Evolutionary conservation across 1,140 invertebrate species (phyloP).

Genomic region (Neodiprion lecontei): DNA sequence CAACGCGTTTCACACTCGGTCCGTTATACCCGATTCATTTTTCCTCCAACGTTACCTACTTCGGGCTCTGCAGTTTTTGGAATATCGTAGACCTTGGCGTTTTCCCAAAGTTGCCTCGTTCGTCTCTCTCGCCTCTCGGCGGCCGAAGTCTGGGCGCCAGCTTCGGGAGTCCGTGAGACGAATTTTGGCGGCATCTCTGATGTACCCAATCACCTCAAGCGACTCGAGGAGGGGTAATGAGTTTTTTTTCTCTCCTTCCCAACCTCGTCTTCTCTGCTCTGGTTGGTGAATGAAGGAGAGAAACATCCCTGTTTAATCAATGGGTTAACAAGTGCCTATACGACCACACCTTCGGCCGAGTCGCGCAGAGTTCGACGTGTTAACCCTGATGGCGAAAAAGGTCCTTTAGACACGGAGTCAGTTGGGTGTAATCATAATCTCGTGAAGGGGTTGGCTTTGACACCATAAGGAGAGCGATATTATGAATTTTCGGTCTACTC

Average conservation of each 20-base stretch:
- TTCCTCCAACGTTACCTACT: no score
- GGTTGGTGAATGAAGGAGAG: slow-evolving; percentile 23
- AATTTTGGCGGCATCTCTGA: slow-evolving; percentile 27
- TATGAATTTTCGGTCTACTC: slow-evolving; percentile 21
- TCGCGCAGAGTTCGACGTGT: slow-evolving; percentile 2
- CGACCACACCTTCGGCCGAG: background rate
- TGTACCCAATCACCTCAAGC: background rate
- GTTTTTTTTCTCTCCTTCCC: background rate
- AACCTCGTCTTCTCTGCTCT: slow-evolving; percentile 13
- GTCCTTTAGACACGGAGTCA: slow-evolving; percentile 42
- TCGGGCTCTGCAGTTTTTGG: no score
- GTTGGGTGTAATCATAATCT: slow-evolving; percentile 41
- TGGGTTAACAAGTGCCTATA: slow-evolving; percentile 36
- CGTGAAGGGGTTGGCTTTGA: slow-evolving; percentile 28
- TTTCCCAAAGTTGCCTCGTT: slow-evolving; percentile 22
- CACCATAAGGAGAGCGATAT: slow-evolving; percentile 47
- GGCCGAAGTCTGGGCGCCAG: slow-evolving; percentile 20
- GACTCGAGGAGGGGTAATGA: background rate
- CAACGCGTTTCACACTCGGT: no score
- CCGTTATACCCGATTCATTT: no score
- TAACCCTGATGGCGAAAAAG: slow-evolving; percentile 2
- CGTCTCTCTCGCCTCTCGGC: slow-evolving; percentile 20
- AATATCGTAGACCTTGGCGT: slow-evolving; percentile 16
- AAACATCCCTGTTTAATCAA: slow-evolving; percentile 2
- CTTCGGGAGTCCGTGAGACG: slow-evolving; percentile 27